These are phyloP conservation scores for Papilio elwesi DNA, from an alignment of 2,888 invertebrate species.

Conservation along the genomic window DNA sequence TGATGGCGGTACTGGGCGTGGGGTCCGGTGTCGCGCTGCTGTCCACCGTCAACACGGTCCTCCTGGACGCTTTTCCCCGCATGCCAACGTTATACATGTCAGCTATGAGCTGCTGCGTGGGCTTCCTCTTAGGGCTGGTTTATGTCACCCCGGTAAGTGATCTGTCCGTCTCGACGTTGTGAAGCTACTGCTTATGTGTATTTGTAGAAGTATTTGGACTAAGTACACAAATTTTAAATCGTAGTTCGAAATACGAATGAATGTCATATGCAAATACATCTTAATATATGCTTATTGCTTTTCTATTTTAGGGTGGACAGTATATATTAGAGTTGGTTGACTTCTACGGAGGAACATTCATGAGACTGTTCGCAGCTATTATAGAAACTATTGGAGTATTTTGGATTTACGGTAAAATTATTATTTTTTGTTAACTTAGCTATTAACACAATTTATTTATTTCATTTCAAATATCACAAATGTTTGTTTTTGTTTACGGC, in stretches of 20 bases:
- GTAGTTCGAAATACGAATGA: too few relatives aligned
- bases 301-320: constrained; percentile 87
- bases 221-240: too few relatives aligned
- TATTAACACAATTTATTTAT: not conserved
- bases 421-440: not conserved
- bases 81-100: constrained; percentile 86
- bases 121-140: constrained; percentile 87
- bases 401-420: constrained; percentile 88
- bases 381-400: constrained; percentile 88
- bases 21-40: constrained; percentile 90
- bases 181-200: not conserved
- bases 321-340: constrained; percentile 90
- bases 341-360: constrained; percentile 90
- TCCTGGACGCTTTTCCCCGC: constrained; percentile 87
- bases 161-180: too few relatives aligned
- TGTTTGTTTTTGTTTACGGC: too few relatives aligned
- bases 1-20: constrained; percentile 91
- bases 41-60: constrained; percentile 86
- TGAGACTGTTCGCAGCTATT: constrained; percentile 88
- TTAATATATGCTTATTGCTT: too few relatives aligned
- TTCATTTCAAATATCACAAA: not conserved
- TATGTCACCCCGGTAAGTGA: constrained; percentile 89
- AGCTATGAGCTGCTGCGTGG: constrained; percentile 71
- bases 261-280: too few relatives aligned
- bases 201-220: too few relatives aligned